Conservation (phyloP, 2,888 invertebrate genomes). For the Campoletis raptor region DNA sequence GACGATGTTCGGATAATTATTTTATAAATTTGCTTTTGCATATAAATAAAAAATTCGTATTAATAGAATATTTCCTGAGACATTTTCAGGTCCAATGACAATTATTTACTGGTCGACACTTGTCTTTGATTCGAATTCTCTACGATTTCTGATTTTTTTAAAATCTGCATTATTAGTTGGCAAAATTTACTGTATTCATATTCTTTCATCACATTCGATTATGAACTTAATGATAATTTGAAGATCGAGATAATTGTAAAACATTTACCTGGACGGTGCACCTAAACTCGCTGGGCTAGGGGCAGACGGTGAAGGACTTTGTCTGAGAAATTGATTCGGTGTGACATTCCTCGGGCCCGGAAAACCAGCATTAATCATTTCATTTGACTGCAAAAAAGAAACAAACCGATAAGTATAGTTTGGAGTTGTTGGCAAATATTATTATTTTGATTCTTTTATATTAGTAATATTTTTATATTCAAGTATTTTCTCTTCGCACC, state of each 20-base stretch:
- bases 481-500: slow-evolving; percentile 65
- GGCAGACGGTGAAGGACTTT: slow-evolving; percentile 92
- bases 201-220: neutral
- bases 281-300: slow-evolving; percentile 89
- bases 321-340: slow-evolving; percentile 91
- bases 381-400: slow-evolving; percentile 77
- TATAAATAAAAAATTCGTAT: too few relatives aligned
- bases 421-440: neutral
- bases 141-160: too few relatives aligned
- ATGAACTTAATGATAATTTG: neutral
- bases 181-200: neutral
- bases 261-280: slow-evolving; percentile 84
- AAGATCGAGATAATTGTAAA: neutral
- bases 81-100: too few relatives aligned
- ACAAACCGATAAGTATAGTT: neutral
- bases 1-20: too few relatives aligned
- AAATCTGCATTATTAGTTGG: neutral
- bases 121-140: too few relatives aligned
- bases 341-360: slow-evolving; percentile 88
- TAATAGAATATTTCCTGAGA: too few relatives aligned
- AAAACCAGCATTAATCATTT: slow-evolving; percentile 86
- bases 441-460: neutral
- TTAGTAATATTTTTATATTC: neutral
- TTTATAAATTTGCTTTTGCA: too few relatives aligned
- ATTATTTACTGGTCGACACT: too few relatives aligned